phyloP scores from a whole-genome alignment of 2,113 vertebrate genomes.

The Alligator mississippiensis region DNA sequence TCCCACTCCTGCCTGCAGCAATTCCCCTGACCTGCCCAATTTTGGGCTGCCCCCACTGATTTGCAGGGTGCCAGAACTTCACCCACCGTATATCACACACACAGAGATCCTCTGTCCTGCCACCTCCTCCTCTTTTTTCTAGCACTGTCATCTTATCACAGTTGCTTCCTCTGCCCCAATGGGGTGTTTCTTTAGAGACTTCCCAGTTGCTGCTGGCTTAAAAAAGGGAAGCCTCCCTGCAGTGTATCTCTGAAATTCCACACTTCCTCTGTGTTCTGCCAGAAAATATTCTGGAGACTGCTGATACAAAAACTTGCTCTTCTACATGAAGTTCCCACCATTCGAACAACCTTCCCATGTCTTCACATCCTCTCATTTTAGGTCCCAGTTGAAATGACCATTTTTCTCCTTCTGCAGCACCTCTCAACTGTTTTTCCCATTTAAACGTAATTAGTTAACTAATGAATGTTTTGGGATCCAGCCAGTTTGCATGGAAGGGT shows the following conservation, averaged over 20 bases:
- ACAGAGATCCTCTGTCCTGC: background rate
- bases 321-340: background rate
- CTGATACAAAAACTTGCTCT: slow-evolving; percentile 18
- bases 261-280: background rate
- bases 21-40: background rate
- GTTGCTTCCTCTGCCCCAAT: too few species aligned
- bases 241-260: background rate
- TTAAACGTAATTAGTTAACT: background rate
- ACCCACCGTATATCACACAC: background rate
- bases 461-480: background rate
- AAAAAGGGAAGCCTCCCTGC: background rate
- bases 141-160: background rate
- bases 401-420: background rate
- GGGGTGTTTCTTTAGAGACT: too few species aligned
- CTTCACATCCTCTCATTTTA: background rate
- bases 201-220: too few species aligned
- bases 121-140: background rate
- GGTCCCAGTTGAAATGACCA: background rate
- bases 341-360: slow-evolving; percentile 31
- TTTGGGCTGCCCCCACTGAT: background rate
- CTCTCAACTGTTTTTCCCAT: background rate
- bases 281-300: background rate
- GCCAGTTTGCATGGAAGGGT: background rate
- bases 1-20: background rate
- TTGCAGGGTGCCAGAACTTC: background rate